Base-by-base conservation (phyloP, 2,797 vertebrate species). In the Anguilla anguilla region DNA sequence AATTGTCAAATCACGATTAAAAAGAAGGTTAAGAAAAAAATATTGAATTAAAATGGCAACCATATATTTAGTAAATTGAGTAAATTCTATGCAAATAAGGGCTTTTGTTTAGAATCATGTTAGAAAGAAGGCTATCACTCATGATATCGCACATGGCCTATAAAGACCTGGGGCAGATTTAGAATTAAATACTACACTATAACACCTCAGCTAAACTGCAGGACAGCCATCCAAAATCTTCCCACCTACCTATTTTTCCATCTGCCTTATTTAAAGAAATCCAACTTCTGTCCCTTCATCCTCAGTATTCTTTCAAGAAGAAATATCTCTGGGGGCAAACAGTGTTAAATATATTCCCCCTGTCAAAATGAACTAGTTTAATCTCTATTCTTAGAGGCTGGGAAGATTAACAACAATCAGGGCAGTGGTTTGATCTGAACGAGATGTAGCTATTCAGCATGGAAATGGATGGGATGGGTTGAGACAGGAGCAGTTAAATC, bases 331-430 rank as follows among this genome's bases (percentile, higher is more conserved):
- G 31, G 87, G 88, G 89, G 87, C 85, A 84, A 84, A 83, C 46
- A 83, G 72, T 81, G 85, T 88, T 85, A 88, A 89, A 89, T 86
- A 88, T 86, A 88, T 81, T 79, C 72, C 69, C 39, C 55, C 46
- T 19, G 87, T 86, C 82, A 64, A 85, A 88, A 85, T 85, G 82
- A 90, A 90, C 95, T 95, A 95, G 94, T 96, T 95, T 93, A 95
- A 93, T 90, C 91, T 87, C 94, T 96, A 95, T 95, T 95, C 94
- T 95, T 96, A 95, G 94, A 91, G 91, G 83, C 43, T 90, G 91
- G 77, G 49, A 88, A 86, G 59, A 86, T 83, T 82, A 86, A 72
- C 35, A 86, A 59, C 85, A 83, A 81, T 82, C 77, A 69, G 49
- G 67, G 77, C 79, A 69, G 87, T 46, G 84, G 86, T 88, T 88